Base-by-base conservation (phyloP, 1,140 invertebrate genomes). In the Ostrea edulis region DNA sequence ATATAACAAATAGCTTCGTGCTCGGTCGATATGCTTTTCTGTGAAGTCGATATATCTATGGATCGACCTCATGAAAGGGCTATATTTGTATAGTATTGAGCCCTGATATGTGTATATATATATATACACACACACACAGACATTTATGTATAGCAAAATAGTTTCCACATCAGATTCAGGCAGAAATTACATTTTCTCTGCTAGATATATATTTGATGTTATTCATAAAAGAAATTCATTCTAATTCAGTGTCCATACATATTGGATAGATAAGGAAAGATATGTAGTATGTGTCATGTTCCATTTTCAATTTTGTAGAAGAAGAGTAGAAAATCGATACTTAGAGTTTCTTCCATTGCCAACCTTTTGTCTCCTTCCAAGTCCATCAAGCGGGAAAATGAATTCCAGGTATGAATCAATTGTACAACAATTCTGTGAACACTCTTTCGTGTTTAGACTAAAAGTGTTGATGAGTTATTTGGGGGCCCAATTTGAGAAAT, bases 321-420 rank as follows among this genome's bases (percentile, higher is more conserved):
- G 86, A 90, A 90, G 58, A 90, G 87, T 25, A 87, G 90, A 25
- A 85, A 86, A 25, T 92, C 92, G n/a, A 86, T 92, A 54, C 86
- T 91, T 25, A 89, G 89, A 84, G 91, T 91, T 20, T 90, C 92
- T 20, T 93, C 92, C 25, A 85, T 93, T 25, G 91, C 91, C 51
- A 93, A 92, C 68, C 90, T 93, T 11, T 77, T 93, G 14, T 93
- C 93, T 51, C 92, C 92, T 8, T 88, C 87, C 20, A 91, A 89
- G 90, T 68, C 89, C 0, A 83, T 81, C 20, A 92, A 92, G 85
- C 90, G 91, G 68, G 88, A 88, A 58, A 54, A 86, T 86, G 58
- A 62, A 83, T 89, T 92, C 52, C 91, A 92, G 88, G 92, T 93
- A 88, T 85, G 86, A 58, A 35, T n/a, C n/a, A n/a, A n/a, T n/a